These are phyloP conservation scores for roundworm (Caenorhabditis elegans) DNA, from an alignment of 1,140 invertebrate species.

Conservation along the genomic window DNA sequence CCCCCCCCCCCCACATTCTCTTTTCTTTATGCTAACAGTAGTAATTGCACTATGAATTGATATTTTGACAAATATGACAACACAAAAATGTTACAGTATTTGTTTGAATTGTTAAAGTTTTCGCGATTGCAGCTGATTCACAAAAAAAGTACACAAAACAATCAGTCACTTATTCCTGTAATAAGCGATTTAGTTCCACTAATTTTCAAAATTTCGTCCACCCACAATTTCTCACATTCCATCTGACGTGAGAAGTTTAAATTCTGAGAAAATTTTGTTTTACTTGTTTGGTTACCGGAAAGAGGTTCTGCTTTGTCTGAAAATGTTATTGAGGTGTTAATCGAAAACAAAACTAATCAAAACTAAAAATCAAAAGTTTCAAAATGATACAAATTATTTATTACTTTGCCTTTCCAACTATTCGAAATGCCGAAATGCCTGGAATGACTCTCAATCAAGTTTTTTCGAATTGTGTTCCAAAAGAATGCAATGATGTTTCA, in stretches of 20 bases:
- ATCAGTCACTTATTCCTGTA: background rate
- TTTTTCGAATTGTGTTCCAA: slow-evolving; percentile 18
- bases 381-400: too few species aligned
- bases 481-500: slow-evolving; percentile 13
- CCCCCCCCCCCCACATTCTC: background rate
- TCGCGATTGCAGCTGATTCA: too few species aligned
- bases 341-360: too few species aligned
- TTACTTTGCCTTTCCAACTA: slow-evolving; percentile 11
- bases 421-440: background rate
- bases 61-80: background rate
- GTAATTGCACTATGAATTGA: slow-evolving; percentile 11
- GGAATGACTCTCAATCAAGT: background rate
- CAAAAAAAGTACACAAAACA: too few species aligned
- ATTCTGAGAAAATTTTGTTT: background rate
- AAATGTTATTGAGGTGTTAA: too few species aligned
- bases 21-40: slow-evolving; percentile 23
- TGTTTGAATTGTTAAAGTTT: too few species aligned
- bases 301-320: too few species aligned
- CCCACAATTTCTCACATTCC: background rate
- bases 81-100: too few species aligned
- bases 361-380: too few species aligned
- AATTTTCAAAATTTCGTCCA: background rate
- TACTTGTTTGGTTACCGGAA: too few species aligned
- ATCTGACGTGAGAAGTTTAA: background rate
- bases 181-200: background rate